Conservation (phyloP, 2,113 vertebrate genomes). For the Bubo blakistoni region DNA sequence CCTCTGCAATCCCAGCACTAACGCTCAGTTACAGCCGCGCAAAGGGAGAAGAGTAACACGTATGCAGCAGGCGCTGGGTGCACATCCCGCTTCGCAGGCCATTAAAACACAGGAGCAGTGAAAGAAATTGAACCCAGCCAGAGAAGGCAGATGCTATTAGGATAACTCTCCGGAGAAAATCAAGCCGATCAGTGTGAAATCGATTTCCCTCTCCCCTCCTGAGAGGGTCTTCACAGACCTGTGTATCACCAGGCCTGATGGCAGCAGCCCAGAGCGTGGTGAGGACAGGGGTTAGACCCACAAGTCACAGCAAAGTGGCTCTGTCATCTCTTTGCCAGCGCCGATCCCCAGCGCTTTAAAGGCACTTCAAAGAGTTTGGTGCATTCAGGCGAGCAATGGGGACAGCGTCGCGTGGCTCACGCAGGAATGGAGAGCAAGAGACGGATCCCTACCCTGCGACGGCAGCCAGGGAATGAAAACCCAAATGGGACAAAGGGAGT, state of each 20-base stretch:
- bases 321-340: not conserved
- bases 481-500: not conserved
- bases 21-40: not conserved
- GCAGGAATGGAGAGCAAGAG: not conserved
- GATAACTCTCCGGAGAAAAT: not conserved
- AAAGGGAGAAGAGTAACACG: rapidly evolving
- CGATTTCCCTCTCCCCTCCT: not conserved
- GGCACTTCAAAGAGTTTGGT: rapidly evolving
- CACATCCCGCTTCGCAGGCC: not conserved
- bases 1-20: not conserved
- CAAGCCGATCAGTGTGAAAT: not conserved
- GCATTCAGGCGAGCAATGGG: not conserved
- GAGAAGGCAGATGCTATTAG: not conserved
- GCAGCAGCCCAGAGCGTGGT: not conserved
- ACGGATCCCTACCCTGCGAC: not conserved
- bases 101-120: not conserved
- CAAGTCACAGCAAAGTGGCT: not conserved
- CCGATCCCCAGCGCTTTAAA: rapidly evolving
- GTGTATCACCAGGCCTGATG: rapidly evolving
- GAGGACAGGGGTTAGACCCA: not conserved
- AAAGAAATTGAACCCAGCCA: not conserved
- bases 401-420: rapidly evolving
- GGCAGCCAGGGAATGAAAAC: not conserved
- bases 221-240: not conserved
- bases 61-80: rapidly evolving